Evolutionary conservation across 2,888 invertebrate species (phyloP), one percentile per base, ranked within the genome.

Genomic region (Andrena dorsata): DNA sequence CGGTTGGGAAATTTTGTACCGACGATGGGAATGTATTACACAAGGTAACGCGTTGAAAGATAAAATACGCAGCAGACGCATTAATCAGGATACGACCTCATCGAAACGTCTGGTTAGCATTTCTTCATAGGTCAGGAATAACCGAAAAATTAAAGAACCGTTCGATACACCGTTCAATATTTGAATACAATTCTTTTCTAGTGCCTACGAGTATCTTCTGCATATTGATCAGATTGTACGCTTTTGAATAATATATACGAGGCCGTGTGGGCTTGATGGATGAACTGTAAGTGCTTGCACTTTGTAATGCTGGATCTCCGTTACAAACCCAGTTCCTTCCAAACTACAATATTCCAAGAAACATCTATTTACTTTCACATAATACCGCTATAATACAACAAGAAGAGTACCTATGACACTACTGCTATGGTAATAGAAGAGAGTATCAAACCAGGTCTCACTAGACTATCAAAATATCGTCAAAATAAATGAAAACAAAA

Each of bases 201-300:
- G 16, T 70, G 51, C 70, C 53, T 49, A 65, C 58, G 71, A 65
- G 65, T 26, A 71, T 73, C 76, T 49, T 81, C 70, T 63, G 71
- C 74, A 74, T 81, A 74, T 73, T 68, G 74, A 73, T 66, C 71
- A 66, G 51, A 71, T 35, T 56, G 74, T 56, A 30, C 68, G 51
- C 58, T 49, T n/a, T 49, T 32, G 74, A 73, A 76, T 74, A 71
- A 76, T 63, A 61, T 68, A 56, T 64, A 71, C 56, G 53, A 60
- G 58, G 16, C 41, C n/a, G 83, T 81, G 83, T 83, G 69, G 83
- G 83, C 16, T 82, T 82, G 80, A 80, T 64, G 64, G 64, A 82
- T 76, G 68, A n/a, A 41, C 56, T 32, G 20, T 53, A 56, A 83
- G 56, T 41, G 73, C 13, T 20, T 66, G 64, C 35, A 75, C 77